phyloP scores from a whole-genome alignment of 1,140 invertebrate species.

The Papilio helenus region DNA sequence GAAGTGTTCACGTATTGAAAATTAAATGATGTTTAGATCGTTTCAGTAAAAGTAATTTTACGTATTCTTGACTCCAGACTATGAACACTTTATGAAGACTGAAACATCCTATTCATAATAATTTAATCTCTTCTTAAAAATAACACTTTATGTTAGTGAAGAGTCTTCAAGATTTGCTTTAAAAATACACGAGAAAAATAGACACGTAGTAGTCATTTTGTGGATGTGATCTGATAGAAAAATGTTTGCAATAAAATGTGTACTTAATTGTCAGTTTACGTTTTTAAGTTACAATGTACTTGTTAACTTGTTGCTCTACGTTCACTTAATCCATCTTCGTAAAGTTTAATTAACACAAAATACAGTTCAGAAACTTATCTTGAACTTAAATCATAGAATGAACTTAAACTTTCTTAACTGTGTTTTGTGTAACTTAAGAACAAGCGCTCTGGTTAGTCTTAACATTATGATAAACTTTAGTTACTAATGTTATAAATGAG shows the following conservation, averaged over 20 bases:
- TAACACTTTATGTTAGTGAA: not conserved
- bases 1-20: not conserved
- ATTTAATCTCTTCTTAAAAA: not conserved
- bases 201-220: no score
- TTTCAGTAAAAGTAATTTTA: not conserved
- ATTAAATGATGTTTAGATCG: not conserved
- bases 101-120: not conserved
- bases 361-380: not conserved
- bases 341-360: slow-evolving; percentile 12
- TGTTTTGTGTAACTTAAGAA: slow-evolving; percentile 2
- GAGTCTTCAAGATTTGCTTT: not conserved
- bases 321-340: not conserved
- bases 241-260: not conserved
- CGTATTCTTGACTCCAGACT: not conserved
- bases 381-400: slow-evolving; percentile 12
- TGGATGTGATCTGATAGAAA: not conserved
- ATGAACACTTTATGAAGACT: not conserved
- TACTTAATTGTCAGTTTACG: not conserved
- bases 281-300: not conserved
- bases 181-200: no score
- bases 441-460: not conserved
- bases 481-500: not conserved
- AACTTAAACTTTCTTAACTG: not conserved
- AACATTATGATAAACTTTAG: not conserved
- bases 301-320: not conserved